Conservation (phyloP, 2,113 vertebrate species). For the Herpailurus yagouaroundi region DNA sequence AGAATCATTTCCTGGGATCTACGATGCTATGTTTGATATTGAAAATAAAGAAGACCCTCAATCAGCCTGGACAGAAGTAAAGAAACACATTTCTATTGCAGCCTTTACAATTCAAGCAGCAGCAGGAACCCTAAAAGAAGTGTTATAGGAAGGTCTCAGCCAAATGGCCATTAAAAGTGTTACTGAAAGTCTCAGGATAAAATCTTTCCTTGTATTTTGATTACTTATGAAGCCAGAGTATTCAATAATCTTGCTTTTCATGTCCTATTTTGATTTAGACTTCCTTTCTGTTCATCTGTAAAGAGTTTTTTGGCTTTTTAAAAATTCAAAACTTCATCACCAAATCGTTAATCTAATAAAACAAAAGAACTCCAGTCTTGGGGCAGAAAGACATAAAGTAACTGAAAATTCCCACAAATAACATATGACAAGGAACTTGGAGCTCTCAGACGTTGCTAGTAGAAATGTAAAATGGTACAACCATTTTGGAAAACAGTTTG, state of each 20-base stretch:
- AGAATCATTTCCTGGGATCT: conserved; percentile 96
- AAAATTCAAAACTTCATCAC: not conserved
- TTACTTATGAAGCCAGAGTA: not conserved
- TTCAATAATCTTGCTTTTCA: not conserved
- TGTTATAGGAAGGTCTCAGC: conserved; percentile 68
- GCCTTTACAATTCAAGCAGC: conserved; percentile 93
- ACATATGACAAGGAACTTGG: not conserved
- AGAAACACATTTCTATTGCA: conserved; percentile 93
- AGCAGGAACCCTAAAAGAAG: conserved; percentile 88
- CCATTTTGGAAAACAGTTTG: not conserved
- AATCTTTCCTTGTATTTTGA: not conserved
- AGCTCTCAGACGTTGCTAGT: not conserved
- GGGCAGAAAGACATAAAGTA: not conserved
- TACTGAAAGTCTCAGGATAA: not conserved
- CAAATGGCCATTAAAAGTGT: not conserved
- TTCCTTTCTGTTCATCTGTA: not conserved
- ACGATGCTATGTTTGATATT: conserved; percentile 94
- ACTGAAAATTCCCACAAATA: not conserved
- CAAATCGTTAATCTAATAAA: not conserved
- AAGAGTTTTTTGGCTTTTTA: not conserved
- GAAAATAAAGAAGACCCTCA: conserved; percentile 83
- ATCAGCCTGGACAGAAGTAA: conserved; percentile 92
- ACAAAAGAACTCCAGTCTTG: not conserved
- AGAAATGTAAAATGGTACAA: not conserved
- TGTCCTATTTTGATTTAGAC: conserved; percentile 31